Conservation (phyloP, 2,113 vertebrate species). For the Pelmatolapia mariae region DNA sequence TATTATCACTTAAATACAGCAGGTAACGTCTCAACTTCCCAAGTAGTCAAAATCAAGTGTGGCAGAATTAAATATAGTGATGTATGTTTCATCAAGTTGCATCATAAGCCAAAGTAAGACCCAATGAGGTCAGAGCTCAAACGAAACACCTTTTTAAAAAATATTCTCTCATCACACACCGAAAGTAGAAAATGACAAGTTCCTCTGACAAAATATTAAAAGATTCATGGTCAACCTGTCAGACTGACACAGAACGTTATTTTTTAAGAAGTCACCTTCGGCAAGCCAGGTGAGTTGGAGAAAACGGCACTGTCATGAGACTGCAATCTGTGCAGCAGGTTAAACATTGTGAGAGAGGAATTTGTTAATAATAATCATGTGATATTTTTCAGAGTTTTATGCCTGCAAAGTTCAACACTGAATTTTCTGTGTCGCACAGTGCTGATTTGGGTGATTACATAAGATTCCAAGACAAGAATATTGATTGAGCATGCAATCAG, state of each 20-base stretch:
- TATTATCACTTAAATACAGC: background rate
- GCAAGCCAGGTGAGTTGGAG: background rate
- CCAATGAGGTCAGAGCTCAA: background rate
- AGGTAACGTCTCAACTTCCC: background rate
- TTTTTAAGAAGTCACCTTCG: background rate
- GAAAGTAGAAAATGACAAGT: background rate
- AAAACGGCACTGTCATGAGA: background rate
- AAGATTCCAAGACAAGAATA: background rate
- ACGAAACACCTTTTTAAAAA: background rate
- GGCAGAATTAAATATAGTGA: background rate
- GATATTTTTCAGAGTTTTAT: background rate
- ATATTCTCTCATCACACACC: background rate
- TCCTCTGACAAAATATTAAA: background rate
- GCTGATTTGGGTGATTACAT: background rate
- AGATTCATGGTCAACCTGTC: background rate
- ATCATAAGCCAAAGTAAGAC: background rate
- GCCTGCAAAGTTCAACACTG: background rate
- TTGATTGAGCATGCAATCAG: background rate
- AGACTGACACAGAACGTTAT: background rate
- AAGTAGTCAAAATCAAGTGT: background rate
- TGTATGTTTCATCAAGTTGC: background rate
- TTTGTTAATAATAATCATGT: background rate
- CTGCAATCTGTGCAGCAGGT: background rate
- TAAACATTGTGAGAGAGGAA: background rate
- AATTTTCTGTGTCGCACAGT: background rate